Percentiles rank a stretch among this genome's conserved stretches.
These are phyloP conservation scores for Panzeria rudis DNA, from an alignment of 2,888 invertebrate genomes.

Conservation along the genomic window DNA sequence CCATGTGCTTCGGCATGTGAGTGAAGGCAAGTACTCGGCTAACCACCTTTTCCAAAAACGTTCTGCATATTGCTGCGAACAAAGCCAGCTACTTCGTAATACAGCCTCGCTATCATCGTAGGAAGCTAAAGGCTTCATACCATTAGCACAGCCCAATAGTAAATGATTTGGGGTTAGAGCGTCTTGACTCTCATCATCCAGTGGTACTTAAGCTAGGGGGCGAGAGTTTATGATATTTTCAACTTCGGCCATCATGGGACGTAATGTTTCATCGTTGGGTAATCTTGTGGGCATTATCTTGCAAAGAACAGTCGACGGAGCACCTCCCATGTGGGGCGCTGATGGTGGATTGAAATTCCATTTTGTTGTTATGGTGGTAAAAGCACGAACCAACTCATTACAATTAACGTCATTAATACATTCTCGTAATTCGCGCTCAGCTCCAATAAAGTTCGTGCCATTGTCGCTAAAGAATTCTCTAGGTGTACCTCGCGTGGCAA, in stretches of 20 bases:
- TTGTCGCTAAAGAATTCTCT: neutral
- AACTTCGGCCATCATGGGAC: neutral
- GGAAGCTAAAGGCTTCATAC: neutral
- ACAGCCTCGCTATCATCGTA: neutral
- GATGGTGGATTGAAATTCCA: conserved; percentile 5
- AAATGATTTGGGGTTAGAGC: conserved; percentile 4
- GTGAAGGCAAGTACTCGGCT: neutral
- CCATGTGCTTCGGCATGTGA: conserved; percentile 3
- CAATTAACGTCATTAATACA: neutral
- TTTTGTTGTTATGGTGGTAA: neutral
- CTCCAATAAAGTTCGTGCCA: too few relatives aligned
- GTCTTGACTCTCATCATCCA: neutral
- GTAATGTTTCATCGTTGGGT: neutral
- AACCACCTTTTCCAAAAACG: conserved; percentile 8
- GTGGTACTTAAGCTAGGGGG: neutral
- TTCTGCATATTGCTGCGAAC: neutral
- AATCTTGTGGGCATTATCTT: neutral
- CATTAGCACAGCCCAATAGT: neutral
- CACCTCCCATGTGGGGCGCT: neutral
- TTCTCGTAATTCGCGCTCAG: neutral
- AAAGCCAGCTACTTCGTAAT: neutral
- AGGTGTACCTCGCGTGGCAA: too few relatives aligned
- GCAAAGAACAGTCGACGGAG: neutral
- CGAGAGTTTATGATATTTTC: neutral
- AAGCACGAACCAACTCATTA: neutral